phyloP scores from a whole-genome alignment of 2,797 vertebrate genomes.

The Gouania willdenowi region DNA sequence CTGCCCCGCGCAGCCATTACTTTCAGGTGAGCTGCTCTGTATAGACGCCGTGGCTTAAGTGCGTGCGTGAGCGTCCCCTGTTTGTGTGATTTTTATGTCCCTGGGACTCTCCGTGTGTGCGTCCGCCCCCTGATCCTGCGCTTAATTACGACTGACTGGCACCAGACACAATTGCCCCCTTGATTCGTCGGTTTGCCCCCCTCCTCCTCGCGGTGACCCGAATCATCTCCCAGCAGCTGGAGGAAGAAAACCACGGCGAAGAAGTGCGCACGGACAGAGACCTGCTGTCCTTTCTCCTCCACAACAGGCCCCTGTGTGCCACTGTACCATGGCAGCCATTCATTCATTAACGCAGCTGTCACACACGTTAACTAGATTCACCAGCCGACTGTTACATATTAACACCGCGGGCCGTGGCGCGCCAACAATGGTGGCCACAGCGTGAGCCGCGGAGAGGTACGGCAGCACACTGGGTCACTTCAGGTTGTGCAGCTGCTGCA shows the following conservation, averaged over 20 bases:
- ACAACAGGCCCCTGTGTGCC: slow-evolving; percentile 39
- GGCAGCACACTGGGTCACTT: too few relatives aligned
- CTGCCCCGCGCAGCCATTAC: slow-evolving; percentile 93
- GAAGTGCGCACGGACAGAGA: slow-evolving; percentile 35
- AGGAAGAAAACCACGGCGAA: slow-evolving; percentile 75
- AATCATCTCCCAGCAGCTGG: slow-evolving; percentile 87
- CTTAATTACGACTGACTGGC: slow-evolving; percentile 99
- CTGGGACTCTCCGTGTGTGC: slow-evolving; percentile 15
- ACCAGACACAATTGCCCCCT: slow-evolving; percentile 95
- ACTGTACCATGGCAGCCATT: slow-evolving; percentile 35
- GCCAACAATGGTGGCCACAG: too few relatives aligned
- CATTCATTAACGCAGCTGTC: slow-evolving; percentile 40
- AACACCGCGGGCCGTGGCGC: slow-evolving; percentile 9
- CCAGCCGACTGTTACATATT: slow-evolving; percentile 16
- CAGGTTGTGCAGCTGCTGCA: too few relatives aligned
- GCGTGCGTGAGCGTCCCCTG: slow-evolving; percentile 30
- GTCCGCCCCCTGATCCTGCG: slow-evolving; percentile 79
- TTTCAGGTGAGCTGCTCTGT: slow-evolving; percentile 99
- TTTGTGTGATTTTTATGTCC: slow-evolving; percentile 26
- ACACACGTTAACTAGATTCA: slow-evolving; percentile 27
- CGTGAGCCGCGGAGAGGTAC: not conserved
- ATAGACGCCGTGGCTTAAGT: slow-evolving; percentile 75
- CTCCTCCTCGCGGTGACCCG: slow-evolving; percentile 84
- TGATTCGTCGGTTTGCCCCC: slow-evolving; percentile 85
- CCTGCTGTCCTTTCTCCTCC: slow-evolving; percentile 28